Evolutionary conservation across 2,113 vertebrate genomes (phyloP).

Genomic region (Barbus barbus): DNA sequence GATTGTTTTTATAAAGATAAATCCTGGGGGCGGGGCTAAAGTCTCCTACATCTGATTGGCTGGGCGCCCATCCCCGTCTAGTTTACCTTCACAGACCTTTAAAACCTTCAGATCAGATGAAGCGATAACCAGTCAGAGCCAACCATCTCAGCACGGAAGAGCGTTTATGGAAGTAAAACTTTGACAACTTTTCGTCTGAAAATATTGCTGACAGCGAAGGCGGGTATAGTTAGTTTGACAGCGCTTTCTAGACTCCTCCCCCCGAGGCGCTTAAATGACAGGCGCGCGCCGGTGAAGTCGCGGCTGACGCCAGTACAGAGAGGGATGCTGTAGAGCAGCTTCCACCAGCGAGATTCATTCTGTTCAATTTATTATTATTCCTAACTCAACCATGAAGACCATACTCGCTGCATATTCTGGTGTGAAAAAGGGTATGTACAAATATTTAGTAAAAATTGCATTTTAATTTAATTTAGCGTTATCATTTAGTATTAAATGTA

Average conservation of each 20-base stretch:
- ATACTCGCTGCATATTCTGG: slow-evolving; percentile 94
- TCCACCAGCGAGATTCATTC: slow-evolving; percentile 32
- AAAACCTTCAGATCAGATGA: slow-evolving; percentile 20
- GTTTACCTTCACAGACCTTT: slow-evolving; percentile 43
- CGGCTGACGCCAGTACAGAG: slow-evolving; percentile 53
- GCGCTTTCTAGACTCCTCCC: slow-evolving; percentile 59
- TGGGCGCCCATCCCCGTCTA: background rate
- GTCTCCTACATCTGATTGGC: slow-evolving; percentile 43
- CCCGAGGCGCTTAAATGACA: slow-evolving; percentile 60
- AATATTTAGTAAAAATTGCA: background rate
- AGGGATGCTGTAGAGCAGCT: slow-evolving; percentile 57
- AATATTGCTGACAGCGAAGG: background rate
- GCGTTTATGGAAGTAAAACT: too few species aligned
- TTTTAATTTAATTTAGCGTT: background rate
- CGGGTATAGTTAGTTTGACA: background rate
- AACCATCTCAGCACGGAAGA: background rate
- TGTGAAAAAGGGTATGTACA: slow-evolving; percentile 61
- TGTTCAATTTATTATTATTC: background rate
- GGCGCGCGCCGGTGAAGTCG: background rate
- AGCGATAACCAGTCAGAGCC: background rate
- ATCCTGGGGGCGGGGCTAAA: slow-evolving; percentile 17
- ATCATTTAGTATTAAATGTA: background rate
- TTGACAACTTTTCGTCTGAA: background rate
- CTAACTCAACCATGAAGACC: slow-evolving; percentile 83
- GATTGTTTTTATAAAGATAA: background rate